These are phyloP conservation scores for Sepiola atlantica DNA, from an alignment of 2,888 invertebrate genomes.

Conservation along the genomic window DNA sequence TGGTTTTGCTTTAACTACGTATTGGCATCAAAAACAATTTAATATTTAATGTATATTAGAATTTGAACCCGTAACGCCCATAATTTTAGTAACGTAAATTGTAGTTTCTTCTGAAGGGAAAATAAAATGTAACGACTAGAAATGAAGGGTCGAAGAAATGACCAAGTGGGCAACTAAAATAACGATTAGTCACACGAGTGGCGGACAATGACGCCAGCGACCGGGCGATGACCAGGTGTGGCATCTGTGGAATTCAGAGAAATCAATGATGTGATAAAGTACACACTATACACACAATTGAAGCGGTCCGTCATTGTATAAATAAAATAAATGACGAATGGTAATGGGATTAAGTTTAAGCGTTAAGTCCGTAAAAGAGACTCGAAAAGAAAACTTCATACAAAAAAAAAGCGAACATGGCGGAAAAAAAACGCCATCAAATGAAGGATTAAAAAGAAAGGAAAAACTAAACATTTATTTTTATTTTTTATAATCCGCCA, in stretches of 20 bases:
- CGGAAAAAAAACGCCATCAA: not conserved
- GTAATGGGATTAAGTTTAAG: not conserved
- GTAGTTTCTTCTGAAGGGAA: not conserved
- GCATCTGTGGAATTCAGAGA: not conserved
- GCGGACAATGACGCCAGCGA: not conserved
- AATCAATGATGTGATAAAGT: not conserved
- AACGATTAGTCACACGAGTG: not conserved
- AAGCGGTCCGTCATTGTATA: not conserved
- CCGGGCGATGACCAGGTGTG: not conserved
- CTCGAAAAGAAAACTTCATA: not conserved
- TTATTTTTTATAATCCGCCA: not conserved
- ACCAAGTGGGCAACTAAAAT: not conserved
- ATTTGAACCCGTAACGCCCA: too few relatives aligned
- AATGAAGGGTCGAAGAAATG: not conserved
- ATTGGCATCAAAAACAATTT: too few relatives aligned
- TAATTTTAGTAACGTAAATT: too few relatives aligned
- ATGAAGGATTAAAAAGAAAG: not conserved
- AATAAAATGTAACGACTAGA: not conserved
- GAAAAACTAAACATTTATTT: not conserved
- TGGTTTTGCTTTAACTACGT: too few relatives aligned
- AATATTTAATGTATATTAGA: too few relatives aligned
- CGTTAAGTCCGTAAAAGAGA: too few relatives aligned
- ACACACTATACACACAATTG: not conserved
- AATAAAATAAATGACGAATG: not conserved
- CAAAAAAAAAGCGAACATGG: not conserved